A percentile compares a stretch with the other conserved stretches of the same genome.
phyloP scores from a whole-genome alignment of 2,113 vertebrate genomes.

The Meleagris gallopavo region DNA sequence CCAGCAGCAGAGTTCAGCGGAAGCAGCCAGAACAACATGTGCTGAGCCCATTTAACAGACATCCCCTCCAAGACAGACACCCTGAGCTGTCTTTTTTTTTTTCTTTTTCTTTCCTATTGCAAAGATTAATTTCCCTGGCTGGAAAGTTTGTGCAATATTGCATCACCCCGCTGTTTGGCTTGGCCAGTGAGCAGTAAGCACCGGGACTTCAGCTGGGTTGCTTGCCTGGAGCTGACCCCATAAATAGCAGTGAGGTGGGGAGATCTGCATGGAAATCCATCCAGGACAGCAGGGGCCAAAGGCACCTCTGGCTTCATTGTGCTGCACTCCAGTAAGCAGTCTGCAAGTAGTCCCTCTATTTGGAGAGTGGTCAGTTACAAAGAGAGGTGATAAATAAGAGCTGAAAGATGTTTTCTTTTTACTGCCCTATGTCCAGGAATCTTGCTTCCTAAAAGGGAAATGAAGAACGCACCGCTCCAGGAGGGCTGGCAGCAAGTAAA shows the following conservation, averaged over 20 bases:
- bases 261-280: neutral
- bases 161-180: neutral
- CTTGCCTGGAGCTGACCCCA: neutral
- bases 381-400: neutral
- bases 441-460: neutral
- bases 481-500: neutral
- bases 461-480: neutral
- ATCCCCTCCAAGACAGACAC: neutral
- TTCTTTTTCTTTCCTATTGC: neutral
- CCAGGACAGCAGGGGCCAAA: neutral
- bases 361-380: neutral
- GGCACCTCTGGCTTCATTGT: neutral
- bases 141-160: slow-evolving; percentile 21
- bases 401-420: neutral
- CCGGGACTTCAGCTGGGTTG: neutral
- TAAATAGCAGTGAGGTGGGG: neutral
- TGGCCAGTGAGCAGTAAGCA: neutral
- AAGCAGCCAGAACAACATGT: neutral
- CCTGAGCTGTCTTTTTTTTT: neutral
- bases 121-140: neutral
- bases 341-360: neutral
- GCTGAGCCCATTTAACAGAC: neutral
- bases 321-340: neutral
- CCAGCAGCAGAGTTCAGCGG: neutral
- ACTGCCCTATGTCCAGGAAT: neutral